These are phyloP conservation scores for Palythoa heliodiscus DNA, from an alignment of 92 coral and sea anemone genomes.

Conservation along the genomic window DNA sequence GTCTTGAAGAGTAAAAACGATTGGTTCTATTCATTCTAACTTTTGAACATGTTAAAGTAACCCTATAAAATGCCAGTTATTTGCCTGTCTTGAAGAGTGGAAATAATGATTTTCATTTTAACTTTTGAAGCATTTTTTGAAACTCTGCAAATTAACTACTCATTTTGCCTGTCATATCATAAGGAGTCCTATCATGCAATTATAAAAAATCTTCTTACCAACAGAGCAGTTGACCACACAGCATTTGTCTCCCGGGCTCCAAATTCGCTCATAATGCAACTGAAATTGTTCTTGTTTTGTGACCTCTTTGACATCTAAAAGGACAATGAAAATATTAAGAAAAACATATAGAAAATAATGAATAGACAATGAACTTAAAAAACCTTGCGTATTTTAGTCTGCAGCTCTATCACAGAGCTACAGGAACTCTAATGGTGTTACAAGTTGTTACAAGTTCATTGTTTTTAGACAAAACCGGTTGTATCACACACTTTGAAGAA, in stretches of 20 bases:
- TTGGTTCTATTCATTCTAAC: too few relatives aligned
- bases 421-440: too few relatives aligned
- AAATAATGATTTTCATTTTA: too few relatives aligned
- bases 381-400: too few relatives aligned
- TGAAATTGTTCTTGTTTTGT: constrained; percentile 8
- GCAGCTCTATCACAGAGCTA: too few relatives aligned
- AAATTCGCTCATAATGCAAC: constrained; percentile 34
- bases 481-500: too few relatives aligned
- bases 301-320: not conserved
- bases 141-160: not conserved
- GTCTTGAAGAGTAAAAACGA: too few relatives aligned
- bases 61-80: too few relatives aligned
- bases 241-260: constrained; percentile 24
- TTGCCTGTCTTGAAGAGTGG: too few relatives aligned
- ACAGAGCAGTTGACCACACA: constrained; percentile 24
- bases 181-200: not conserved
- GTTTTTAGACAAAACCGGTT: too few relatives aligned
- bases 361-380: not conserved
- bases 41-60: too few relatives aligned
- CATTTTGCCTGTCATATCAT: not conserved
- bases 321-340: not conserved
- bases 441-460: too few relatives aligned
- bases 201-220: not conserved
- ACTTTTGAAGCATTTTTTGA: not conserved
- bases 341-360: not conserved